phyloP scores from a whole-genome alignment of 2,113 vertebrate genomes.

The Cariama cristata region DNA sequence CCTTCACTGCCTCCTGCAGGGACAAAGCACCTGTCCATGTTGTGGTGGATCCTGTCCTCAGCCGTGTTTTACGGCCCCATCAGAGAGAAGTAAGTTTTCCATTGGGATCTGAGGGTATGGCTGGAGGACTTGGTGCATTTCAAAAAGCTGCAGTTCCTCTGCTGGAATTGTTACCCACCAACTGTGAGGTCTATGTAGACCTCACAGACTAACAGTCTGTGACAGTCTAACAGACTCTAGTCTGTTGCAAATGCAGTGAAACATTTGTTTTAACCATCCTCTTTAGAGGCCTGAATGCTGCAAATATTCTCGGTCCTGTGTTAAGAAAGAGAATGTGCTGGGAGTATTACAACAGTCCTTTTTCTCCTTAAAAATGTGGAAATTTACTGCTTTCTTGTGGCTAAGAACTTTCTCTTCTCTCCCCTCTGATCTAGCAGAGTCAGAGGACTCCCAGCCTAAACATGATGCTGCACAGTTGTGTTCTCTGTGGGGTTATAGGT shows the following conservation, averaged over 20 bases:
- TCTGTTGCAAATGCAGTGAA: not conserved
- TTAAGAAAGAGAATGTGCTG: not conserved
- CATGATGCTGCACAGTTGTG: not conserved
- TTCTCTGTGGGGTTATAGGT: not conserved
- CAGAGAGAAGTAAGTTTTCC: constrained; percentile 90
- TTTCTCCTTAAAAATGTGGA: not conserved
- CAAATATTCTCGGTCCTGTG: not conserved
- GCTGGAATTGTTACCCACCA: not conserved
- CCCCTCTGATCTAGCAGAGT: not conserved
- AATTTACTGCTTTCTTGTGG: not conserved
- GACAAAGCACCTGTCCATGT: constrained; percentile 93
- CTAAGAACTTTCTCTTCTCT: not conserved
- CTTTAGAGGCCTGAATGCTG: not conserved
- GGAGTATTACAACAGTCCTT: not conserved
- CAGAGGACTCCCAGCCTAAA: not conserved
- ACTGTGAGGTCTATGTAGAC: not conserved
- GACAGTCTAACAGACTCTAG: not conserved
- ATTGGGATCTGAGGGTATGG: not conserved
- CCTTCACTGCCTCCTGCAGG: constrained; percentile 69
- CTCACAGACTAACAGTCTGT: not conserved
- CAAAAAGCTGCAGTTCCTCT: not conserved
- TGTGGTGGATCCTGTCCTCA: constrained; percentile 94
- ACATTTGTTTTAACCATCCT: not conserved
- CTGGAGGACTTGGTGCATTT: not conserved
- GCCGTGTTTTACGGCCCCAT: constrained; percentile 92